Evolutionary conservation across 2,113 vertebrate species (phyloP).

Genomic region (Chionomys nivalis): DNA sequence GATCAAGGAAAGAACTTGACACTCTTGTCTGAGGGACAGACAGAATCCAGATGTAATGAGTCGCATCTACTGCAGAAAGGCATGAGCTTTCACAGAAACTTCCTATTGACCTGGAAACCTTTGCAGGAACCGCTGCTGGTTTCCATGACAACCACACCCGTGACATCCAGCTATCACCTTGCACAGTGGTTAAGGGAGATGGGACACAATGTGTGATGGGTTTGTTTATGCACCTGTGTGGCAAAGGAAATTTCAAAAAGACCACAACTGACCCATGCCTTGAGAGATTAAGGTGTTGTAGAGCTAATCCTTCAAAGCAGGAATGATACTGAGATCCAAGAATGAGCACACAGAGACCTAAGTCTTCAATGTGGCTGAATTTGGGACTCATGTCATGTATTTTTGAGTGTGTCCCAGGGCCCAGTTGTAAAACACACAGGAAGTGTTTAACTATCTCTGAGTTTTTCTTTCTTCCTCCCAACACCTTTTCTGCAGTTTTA

Average conservation of each 20-base stretch:
- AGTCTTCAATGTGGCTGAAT: background rate
- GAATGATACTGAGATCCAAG: slow-evolving; percentile 20
- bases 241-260: slow-evolving; percentile 64
- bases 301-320: slow-evolving; percentile 31
- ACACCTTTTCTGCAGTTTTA: background rate
- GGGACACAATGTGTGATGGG: slow-evolving; percentile 4
- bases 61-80: background rate
- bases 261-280: slow-evolving; percentile 46
- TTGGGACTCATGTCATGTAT: slow-evolving; percentile 9
- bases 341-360: background rate
- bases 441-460: background rate
- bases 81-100: slow-evolving; percentile 69
- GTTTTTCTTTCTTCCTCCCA: background rate
- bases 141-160: slow-evolving; percentile 64
- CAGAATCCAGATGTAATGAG: slow-evolving; percentile 21
- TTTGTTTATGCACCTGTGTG: slow-evolving; percentile 53
- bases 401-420: slow-evolving; percentile 17
- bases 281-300: slow-evolving; percentile 12
- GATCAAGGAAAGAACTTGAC: background rate
- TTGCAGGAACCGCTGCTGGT: slow-evolving; percentile 56
- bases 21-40: background rate
- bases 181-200: slow-evolving; percentile 39
- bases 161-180: slow-evolving; percentile 29
- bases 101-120: slow-evolving; percentile 66
- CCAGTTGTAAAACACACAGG: background rate